Evolutionary conservation across 2,888 invertebrate genomes (phyloP), one percentile per base, ranked within the genome.

Genomic region (Polia nebulosa): DNA sequence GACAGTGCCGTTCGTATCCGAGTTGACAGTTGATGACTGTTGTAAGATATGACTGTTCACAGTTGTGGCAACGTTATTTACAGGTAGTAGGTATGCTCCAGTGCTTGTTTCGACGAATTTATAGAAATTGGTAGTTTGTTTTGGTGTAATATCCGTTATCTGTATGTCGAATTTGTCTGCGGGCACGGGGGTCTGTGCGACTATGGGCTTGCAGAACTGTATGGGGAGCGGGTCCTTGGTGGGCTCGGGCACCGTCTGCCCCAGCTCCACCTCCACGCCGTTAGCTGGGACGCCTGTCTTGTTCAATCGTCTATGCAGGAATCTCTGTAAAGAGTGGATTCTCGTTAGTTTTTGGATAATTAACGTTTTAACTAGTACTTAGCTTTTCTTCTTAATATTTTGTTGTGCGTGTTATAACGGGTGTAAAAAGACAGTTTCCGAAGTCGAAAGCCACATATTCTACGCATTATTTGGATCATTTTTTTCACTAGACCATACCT

Each of bases 181-280:
- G 1, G 44, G 1, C 9, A 8, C 2, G 29, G n/a, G 11, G 20
- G 8, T 0, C 1, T 57, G 20, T 13, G 68, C 68, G 5, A 67
- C 44, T 15, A 90, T 87, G 11, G 77, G 52, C 70, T 91, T 87
- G 1, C 85, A 90, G 60, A 93, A 93, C 52, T 88, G 83, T 49
- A 90, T 89, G 1, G 93, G 93, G 1, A 94, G 75, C 0, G 93
- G 89, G 0, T 67, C 61, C 76, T 92, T 93, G 44, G 57, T 53
- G 0, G 84, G 80, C 0, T 78, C 71, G 2, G 64, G 36, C 0
- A 84, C 53, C 0, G 72, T 44, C 7, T 83, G 32, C 0, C 86
- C 88, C 0, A 88, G 2, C 7, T 85, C 60, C 2, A 95, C 64
- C 3, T 88, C 87, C 0, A 94, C 82, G 0, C 94, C 94, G 0